These are phyloP conservation scores for Seison nebaliae DNA, from an alignment of 1,140 invertebrate species.

Conservation along the genomic window DNA sequence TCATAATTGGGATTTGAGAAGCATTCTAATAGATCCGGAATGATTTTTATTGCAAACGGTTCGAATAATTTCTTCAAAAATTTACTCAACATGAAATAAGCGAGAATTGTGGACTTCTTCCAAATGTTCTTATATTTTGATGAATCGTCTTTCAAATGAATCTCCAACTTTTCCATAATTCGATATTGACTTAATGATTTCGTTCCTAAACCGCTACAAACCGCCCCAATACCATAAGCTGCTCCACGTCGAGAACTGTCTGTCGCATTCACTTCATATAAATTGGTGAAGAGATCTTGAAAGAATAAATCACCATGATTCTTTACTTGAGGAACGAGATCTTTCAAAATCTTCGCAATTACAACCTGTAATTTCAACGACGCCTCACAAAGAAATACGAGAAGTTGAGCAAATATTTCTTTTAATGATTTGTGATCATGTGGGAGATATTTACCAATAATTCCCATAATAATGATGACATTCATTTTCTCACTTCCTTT, in stretches of 20 bases:
- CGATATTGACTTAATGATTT: slow-evolving; percentile 72
- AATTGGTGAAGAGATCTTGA: slow-evolving; percentile 48
- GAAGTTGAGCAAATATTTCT: slow-evolving; percentile 63
- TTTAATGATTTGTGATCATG: slow-evolving; percentile 59
- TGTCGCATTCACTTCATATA: slow-evolving; percentile 65
- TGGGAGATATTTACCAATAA: slow-evolving; percentile 69
- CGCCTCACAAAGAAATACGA: slow-evolving; percentile 69
- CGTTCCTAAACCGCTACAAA: slow-evolving; percentile 81
- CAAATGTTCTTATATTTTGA: slow-evolving; percentile 79
- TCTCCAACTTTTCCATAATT: slow-evolving; percentile 78
- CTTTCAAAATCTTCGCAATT: slow-evolving; percentile 75
- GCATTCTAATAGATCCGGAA: slow-evolving; percentile 71
- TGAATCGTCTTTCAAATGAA: slow-evolving; percentile 66
- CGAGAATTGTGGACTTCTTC: slow-evolving; percentile 74
- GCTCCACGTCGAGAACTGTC: slow-evolving; percentile 69
- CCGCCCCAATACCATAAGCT: slow-evolving; percentile 28
- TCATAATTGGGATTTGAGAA: slow-evolving; percentile 70
- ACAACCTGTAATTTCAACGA: slow-evolving; percentile 87
- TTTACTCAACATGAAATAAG: slow-evolving; percentile 80
- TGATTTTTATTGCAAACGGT: slow-evolving; percentile 83
- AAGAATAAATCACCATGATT: slow-evolving; percentile 60
- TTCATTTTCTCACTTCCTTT: no score
- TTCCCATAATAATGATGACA: slow-evolving; percentile 54
- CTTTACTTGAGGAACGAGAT: slow-evolving; percentile 64
- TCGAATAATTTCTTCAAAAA: slow-evolving; percentile 84